Percentiles rank a stretch among this genome's conserved stretches.
phyloP scores from a whole-genome alignment of 2,888 invertebrate genomes.

The Patella pellucida region DNA sequence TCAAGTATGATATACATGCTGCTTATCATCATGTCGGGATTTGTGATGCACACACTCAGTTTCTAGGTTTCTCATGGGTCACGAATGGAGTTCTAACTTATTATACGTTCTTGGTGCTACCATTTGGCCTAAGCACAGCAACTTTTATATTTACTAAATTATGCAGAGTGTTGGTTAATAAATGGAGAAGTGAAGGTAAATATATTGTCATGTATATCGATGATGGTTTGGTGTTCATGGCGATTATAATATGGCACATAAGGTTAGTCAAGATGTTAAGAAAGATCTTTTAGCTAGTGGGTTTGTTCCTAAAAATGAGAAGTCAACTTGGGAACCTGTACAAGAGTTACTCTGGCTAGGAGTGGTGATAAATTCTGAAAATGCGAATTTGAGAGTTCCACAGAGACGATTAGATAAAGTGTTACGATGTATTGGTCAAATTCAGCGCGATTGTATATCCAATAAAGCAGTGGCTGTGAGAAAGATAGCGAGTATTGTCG shows the following conservation, averaged over 20 bases:
- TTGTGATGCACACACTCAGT: conserved; percentile 20
- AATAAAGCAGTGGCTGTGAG: conserved; percentile 21
- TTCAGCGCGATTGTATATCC: neutral
- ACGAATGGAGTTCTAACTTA: neutral
- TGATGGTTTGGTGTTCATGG: conserved; percentile 30
- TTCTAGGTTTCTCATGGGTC: conserved; percentile 23
- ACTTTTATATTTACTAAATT: conserved; percentile 32
- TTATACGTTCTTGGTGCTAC: conserved; percentile 32
- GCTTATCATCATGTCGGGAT: conserved; percentile 28
- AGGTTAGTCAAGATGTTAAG: conserved; percentile 1
- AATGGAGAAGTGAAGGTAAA: conserved; percentile 33
- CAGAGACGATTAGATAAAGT: conserved; percentile 19
- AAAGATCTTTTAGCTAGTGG: conserved; percentile 25
- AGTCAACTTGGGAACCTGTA: conserved; percentile 23
- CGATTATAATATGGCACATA: neutral
- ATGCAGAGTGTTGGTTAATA: conserved; percentile 23
- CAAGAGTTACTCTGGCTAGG: conserved; percentile 28
- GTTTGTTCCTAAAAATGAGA: conserved; percentile 31
- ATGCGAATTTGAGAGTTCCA: conserved; percentile 21
- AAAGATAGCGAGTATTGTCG: conserved; percentile 35
- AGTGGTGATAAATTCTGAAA: conserved; percentile 18
- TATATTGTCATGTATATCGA: conserved; percentile 33
- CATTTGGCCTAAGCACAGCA: conserved; percentile 28
- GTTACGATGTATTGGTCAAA: conserved; percentile 11
- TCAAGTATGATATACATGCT: conserved; percentile 24